These are phyloP conservation scores for Aptenodytes patagonicus DNA, from an alignment of 2,113 vertebrate genomes.

Conservation along the genomic window DNA sequence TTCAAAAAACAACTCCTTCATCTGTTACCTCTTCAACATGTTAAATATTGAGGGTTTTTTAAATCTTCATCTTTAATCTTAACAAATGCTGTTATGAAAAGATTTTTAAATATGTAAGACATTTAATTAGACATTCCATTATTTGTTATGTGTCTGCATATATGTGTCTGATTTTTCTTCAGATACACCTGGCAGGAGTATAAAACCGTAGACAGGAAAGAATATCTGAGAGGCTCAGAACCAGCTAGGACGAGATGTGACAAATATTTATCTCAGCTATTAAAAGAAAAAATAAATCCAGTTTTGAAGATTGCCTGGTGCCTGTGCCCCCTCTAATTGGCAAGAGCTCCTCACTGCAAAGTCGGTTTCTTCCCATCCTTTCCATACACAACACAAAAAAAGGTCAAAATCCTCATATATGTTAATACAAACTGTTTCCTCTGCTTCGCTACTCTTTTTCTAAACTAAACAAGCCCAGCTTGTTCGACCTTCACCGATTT, in stretches of 20 bases:
- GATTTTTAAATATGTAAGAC: not conserved
- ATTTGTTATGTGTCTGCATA: not conserved
- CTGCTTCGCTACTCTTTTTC: not conserved
- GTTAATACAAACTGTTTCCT: not conserved
- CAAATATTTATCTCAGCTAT: not conserved
- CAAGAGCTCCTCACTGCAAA: not conserved
- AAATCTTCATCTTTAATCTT: not conserved
- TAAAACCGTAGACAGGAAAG: not conserved
- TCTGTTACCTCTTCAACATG: not conserved
- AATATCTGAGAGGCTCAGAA: not conserved
- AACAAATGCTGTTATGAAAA: not conserved
- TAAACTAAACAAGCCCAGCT: not conserved
- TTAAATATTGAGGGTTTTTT: rapidly evolving
- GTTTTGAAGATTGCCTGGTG: not conserved
- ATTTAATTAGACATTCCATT: not conserved
- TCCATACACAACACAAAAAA: not conserved
- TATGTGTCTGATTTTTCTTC: not conserved
- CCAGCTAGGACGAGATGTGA: not conserved
- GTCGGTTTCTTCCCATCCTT: not conserved
- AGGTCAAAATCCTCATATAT: not conserved
- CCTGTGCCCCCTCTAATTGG: not conserved
- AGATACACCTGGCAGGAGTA: not conserved
- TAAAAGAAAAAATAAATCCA: not conserved
- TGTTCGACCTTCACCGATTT: rapidly evolving
- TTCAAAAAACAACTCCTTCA: not conserved